phyloP scores from a whole-genome alignment of 2,113 vertebrate genomes.

The Coracopsis vasa region DNA sequence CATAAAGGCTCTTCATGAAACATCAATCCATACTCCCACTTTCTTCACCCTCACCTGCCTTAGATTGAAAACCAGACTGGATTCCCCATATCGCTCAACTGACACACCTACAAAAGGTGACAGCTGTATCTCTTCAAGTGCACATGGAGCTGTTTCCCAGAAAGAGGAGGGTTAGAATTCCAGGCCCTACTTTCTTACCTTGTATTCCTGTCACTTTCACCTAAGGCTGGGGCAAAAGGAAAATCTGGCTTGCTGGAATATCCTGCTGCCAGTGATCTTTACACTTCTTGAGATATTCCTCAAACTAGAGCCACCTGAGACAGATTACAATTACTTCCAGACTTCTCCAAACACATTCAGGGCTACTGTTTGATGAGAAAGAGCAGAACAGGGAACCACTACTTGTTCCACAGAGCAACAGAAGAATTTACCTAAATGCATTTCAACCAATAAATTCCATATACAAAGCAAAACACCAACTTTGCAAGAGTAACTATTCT shows the following conservation, averaged over 20 bases:
- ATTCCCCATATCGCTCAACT: accelerated
- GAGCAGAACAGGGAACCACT: background rate
- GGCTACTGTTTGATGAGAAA: background rate
- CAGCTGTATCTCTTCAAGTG: background rate
- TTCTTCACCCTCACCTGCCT: background rate
- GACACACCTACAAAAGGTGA: accelerated
- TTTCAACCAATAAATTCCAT: background rate
- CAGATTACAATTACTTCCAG: background rate
- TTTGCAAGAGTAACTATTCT: accelerated
- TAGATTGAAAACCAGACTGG: accelerated
- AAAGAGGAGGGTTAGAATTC: background rate
- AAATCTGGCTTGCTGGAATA: background rate
- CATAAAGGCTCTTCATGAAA: background rate
- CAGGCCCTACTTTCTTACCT: background rate
- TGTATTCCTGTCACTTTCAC: accelerated
- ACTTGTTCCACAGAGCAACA: background rate
- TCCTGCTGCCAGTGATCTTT: accelerated
- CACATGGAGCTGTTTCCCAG: background rate
- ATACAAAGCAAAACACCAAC: background rate
- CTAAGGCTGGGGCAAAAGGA: background rate
- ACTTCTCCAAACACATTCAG: background rate
- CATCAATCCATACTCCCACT: background rate
- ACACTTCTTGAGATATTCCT: background rate
- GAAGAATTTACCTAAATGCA: background rate
- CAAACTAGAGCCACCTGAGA: background rate